These are phyloP conservation scores for Physocephala rufipes DNA, from an alignment of 2,888 invertebrate genomes.

Conservation along the genomic window DNA sequence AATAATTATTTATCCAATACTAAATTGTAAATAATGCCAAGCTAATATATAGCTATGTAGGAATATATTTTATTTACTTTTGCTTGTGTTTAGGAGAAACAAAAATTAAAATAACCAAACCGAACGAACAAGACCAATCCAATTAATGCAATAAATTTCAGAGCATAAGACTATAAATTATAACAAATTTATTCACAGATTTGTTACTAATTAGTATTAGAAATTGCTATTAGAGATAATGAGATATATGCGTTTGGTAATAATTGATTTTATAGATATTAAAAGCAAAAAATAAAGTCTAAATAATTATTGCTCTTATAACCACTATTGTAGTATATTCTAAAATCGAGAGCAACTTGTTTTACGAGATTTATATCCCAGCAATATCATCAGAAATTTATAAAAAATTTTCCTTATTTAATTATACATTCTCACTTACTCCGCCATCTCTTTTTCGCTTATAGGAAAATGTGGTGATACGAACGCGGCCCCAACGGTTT, in stretches of 20 bases:
- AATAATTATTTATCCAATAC: not conserved
- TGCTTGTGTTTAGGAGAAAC: too few relatives aligned
- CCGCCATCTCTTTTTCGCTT: conserved; percentile 14
- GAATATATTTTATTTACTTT: not conserved
- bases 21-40: not conserved
- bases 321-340: not conserved
- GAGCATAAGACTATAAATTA: too few relatives aligned
- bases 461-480: conserved; percentile 63
- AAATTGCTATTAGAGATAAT: not conserved
- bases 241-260: too few relatives aligned
- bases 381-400: not conserved
- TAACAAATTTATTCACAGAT: too few relatives aligned
- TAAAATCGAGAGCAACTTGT: not conserved
- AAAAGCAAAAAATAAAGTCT: conserved; percentile 6
- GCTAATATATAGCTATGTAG: not conserved
- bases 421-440: not conserved
- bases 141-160: too few relatives aligned
- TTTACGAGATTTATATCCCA: not conserved
- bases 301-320: too few relatives aligned
- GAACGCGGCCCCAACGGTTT: conserved; percentile 17
- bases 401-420: not conserved
- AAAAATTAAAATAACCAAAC: too few relatives aligned
- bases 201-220: not conserved
- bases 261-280: too few relatives aligned
- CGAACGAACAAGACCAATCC: too few relatives aligned